Conservation (phyloP, 1,140 invertebrate genomes). For the Zophobas morio region DNA sequence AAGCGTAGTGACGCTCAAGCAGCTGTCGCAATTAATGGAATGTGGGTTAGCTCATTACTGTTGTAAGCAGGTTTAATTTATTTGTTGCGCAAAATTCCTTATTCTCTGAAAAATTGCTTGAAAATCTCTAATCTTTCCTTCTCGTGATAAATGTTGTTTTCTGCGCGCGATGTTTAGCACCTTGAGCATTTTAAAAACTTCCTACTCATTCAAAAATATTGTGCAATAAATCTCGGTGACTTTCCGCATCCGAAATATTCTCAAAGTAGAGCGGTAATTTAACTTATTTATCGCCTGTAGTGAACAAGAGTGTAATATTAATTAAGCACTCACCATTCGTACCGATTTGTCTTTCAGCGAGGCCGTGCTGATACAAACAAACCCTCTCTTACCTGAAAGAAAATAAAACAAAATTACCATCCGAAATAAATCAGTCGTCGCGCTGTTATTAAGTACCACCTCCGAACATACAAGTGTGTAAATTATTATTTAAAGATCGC, state of each 20-base stretch:
- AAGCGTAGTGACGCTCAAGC: too few relatives aligned
- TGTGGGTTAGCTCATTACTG: too few relatives aligned
- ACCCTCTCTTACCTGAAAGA: slow-evolving; percentile 58
- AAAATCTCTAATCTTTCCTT: too few relatives aligned
- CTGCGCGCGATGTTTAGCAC: background rate
- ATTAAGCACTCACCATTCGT: slow-evolving; percentile 60
- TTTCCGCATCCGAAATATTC: slow-evolving; percentile 52
- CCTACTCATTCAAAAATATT: slow-evolving; percentile 42
- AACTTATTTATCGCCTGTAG: slow-evolving; percentile 58
- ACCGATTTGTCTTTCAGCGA: slow-evolving; percentile 58
- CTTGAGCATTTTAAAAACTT: background rate
- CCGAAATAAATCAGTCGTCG: slow-evolving; percentile 51
- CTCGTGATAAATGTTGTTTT: too few relatives aligned
- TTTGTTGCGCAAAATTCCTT: too few relatives aligned
- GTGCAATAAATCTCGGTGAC: slow-evolving; percentile 52
- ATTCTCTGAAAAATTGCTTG: too few relatives aligned
- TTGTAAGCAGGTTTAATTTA: too few relatives aligned
- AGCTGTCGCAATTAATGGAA: too few relatives aligned
- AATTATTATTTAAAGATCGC: slow-evolving; percentile 26
- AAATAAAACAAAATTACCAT: slow-evolving; percentile 52
- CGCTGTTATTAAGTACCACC: slow-evolving; percentile 32
- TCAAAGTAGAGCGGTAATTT: slow-evolving; percentile 56
- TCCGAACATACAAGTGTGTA: slow-evolving; percentile 21
- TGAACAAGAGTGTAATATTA: slow-evolving; percentile 62
- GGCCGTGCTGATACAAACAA: slow-evolving; percentile 32